Base-by-base conservation (phyloP, 1,140 invertebrate species). In the Drosophila insularis region DNA sequence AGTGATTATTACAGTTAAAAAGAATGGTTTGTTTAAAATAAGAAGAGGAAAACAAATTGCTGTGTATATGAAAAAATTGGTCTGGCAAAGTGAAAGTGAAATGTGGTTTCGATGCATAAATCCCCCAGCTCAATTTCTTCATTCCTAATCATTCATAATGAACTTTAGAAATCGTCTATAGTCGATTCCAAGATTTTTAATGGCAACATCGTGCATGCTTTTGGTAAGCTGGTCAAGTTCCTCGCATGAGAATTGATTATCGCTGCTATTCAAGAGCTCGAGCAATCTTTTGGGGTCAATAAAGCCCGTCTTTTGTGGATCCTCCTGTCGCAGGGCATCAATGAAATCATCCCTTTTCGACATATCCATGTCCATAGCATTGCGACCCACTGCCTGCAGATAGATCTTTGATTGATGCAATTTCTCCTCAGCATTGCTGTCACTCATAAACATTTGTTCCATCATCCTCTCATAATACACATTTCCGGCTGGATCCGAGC, bases 121-220 rank as follows among this genome's bases (percentile, higher is more conserved):
- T 14, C n/a, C 13, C 39, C n/a, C 39, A 14, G 43, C 43, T 27
- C 27, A 2, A 46, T 14, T 50, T 50, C 17, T 27, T 2, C 8
- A 50, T 21, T 3, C 2, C 39, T 68, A 80, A 11, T 78, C 74
- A 40, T 85, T 68, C 81, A 85, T 84, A 6, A 84, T 85, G 21
- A 68, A 68, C 1, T 64, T 61, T 23, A 84, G 13, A 11, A 84
- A 85, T 3, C 21, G 32, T 0, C 64, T 53, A 54, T 84, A 84
- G 37, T 85, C 60, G n/a, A 84, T 54, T 17, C 71, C 66, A 1
- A 50, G 27, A 3, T 61, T 32, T 10, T 55, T 40, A 1, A 46
- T 56, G 1, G 40, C 53, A 11, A 21, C 4, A 8, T 78, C 69
- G 21, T 14, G 60, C 69, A 85, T 80, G 1, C 58, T 67, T 4